These are phyloP conservation scores for Megaceryle maxima DNA, from an alignment of 2,113 vertebrate species.

Conservation along the genomic window DNA sequence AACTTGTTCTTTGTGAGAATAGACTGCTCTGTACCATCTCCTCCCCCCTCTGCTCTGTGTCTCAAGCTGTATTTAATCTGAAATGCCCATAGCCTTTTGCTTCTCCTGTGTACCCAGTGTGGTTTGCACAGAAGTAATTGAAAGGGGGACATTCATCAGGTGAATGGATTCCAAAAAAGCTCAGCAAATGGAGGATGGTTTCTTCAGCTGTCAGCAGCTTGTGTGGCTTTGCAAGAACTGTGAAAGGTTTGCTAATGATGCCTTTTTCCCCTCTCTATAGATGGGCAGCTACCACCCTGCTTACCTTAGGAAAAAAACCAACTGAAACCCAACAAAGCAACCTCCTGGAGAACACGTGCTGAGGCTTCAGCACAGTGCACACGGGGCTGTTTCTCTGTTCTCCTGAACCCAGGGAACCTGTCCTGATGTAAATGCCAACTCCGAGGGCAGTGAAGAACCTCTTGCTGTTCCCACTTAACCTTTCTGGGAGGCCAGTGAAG, in stretches of 20 bases:
- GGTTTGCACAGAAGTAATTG: background rate
- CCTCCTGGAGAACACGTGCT: fast-evolving
- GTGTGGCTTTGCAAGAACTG: background rate
- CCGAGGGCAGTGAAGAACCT: background rate
- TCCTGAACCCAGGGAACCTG: fast-evolving
- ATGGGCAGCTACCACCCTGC: background rate
- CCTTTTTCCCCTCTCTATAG: background rate
- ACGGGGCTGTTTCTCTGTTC: fast-evolving
- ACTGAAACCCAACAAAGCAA: background rate
- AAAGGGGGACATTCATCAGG: fast-evolving
- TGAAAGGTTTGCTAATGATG: background rate
- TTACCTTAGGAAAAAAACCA: background rate
- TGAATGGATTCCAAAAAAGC: background rate
- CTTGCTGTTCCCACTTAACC: background rate
- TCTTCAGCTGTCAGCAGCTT: background rate
- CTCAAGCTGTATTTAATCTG: background rate
- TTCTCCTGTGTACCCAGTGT: background rate
- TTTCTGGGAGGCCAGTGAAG: background rate
- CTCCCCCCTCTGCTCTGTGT: background rate
- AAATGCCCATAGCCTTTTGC: background rate
- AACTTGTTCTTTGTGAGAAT: background rate
- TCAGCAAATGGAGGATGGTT: background rate
- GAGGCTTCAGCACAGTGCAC: fast-evolving
- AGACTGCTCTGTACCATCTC: background rate
- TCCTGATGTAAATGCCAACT: background rate